phyloP scores from a whole-genome alignment of 2,888 invertebrate species.

The Drosophila neonasuta region DNA sequence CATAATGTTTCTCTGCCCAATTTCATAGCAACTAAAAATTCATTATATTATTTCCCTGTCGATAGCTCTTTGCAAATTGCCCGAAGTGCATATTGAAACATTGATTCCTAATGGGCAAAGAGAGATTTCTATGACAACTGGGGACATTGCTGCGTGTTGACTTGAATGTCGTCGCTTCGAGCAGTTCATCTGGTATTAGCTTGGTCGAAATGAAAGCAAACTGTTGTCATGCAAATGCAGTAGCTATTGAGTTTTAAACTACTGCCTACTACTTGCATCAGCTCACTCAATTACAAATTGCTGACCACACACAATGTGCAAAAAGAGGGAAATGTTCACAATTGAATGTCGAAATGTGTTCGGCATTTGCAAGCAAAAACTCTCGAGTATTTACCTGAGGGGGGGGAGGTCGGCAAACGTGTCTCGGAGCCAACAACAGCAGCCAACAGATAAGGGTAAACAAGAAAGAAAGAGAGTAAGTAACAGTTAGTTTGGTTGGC shows the following conservation, averaged over 20 bases:
- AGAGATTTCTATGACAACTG: background rate
- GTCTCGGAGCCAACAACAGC: conserved; percentile 35
- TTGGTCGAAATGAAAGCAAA: background rate
- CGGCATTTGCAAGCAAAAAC: conserved; percentile 14
- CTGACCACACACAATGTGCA: conserved; percentile 51
- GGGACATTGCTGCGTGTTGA: background rate
- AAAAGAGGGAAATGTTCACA: conserved; percentile 22
- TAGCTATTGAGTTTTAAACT: conserved; percentile 16
- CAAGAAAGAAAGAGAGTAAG: conserved; percentile 12
- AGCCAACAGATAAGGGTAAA: conserved; percentile 34
- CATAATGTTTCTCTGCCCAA: background rate
- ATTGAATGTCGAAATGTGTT: conserved; percentile 34
- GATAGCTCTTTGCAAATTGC: background rate
- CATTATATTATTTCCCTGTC: background rate
- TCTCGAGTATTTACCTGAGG: conserved; percentile 45
- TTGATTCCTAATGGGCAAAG: background rate
- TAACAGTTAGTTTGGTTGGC: too few relatives aligned
- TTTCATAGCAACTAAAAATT: background rate
- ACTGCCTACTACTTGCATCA: conserved; percentile 18
- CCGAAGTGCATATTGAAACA: background rate
- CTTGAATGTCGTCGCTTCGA: background rate
- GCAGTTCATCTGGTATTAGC: background rate
- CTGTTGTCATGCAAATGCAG: conserved; percentile 46
- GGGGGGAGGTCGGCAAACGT: conserved; percentile 18
- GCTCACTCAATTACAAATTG: conserved; percentile 55